Evolutionary conservation across 2,888 invertebrate genomes (phyloP), one percentile per base, ranked within the genome.

Genomic region (Andrena flavipes): DNA sequence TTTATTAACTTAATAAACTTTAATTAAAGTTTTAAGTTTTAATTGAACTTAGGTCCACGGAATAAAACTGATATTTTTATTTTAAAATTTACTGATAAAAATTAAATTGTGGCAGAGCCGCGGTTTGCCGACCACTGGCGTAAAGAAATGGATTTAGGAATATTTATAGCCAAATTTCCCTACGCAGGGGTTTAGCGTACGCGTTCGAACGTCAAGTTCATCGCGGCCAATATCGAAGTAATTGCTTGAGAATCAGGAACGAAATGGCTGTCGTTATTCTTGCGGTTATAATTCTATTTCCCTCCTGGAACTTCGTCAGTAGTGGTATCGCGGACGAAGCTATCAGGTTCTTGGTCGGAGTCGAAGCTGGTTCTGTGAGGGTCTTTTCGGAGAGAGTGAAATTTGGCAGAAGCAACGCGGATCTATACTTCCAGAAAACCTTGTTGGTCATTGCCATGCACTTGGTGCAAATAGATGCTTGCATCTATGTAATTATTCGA

Each of bases 381-480:
- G 90, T 92, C 3, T 93, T 94, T 92, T 86, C 91, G 2, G 78
- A 91, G 23, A 30, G 74, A 16, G 78, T 91, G 1, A 77, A 70
- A 29, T 90, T 93, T 68, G 86, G 86, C 6, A 68, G 85, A 2
- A 90, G 80, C 6, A 87, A 86, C 13, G 86, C 90, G 16, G 92
- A 94, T 79, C 82, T 93, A 20, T 76, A 86, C n/a, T 94, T 94
- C 62, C 92, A 92, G 77, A 93, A 92, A 79, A 90, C 88, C 30
- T 69, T 94, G 7, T 79, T 94, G 4, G 69, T 92, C 10, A 90
- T 89, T 68, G 54, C 93, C 1, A 90, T 86, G 13, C 87, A 89
- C 67, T 82, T 92, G 16, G 76, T 87, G 5, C 82, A 91, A 62
- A 77, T 72, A 13, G 82, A 86, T 16, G 78, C 88, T n/a, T 87